Base-by-base conservation (phyloP, 2,888 invertebrate species). In the Oeneis ivallda region DNA sequence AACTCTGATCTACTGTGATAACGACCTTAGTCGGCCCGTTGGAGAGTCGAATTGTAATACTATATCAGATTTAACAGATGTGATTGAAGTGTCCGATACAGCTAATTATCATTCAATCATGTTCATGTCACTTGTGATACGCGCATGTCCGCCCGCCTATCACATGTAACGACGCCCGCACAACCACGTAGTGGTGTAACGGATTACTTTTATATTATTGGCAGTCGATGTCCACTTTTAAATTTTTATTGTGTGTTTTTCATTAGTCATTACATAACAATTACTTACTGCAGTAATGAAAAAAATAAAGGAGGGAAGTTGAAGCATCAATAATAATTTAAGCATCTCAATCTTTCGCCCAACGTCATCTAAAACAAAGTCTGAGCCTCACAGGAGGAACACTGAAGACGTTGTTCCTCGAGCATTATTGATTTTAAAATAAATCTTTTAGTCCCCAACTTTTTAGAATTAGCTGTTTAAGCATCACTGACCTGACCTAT, bases 51-150 rank as follows among this genome's bases (percentile, higher is more conserved):
- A 34, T 45, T 58, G 32, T 34, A 45, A 45, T 58, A 34, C 43
- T 45, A 58, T 45, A 58, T 45, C 34, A 45, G 56, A 52, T 54
- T 62, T 59, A 63, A 60, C 49, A 62, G 56, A 66, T 67, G 47
- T 54, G 62, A 67, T 64, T 65, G 62, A 67, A 57, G 54, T 62
- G 34, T 57, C 41, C 49, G 68, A 64, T 68, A 64, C 58, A 53
- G 62, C 58, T 65, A 68, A 68, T 70, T 68, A 70, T 58, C 58
- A 62, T 70, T 66, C 62, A 58, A 53, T 65, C 57, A 70, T 63
- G 66, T 63, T 32, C 70, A 53, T 68, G 66, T 65, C 68, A 66
- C n/a, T 60, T 60, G 37, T 56, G 63, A 70, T 66, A 62, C 53
- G 66, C 47, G 61, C 57, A 53, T 68, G 60, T 66, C 67, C 68